These are phyloP conservation scores for Phymatocera aterrima DNA, from an alignment of 2,888 invertebrate species.

Conservation along the genomic window DNA sequence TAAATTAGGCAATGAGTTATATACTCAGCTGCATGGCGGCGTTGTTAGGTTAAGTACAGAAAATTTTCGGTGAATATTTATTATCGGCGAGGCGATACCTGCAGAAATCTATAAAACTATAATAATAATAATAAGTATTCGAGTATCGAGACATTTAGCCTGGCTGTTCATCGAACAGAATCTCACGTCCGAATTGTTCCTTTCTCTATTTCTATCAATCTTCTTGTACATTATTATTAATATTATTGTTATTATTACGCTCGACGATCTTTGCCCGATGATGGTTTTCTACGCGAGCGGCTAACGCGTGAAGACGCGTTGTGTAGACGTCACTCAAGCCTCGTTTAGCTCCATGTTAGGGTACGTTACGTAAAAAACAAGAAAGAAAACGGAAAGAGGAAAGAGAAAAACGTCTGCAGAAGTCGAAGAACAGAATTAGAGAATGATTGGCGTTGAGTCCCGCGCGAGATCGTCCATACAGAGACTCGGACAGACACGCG, in stretches of 20 bases:
- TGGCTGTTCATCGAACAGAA: too few relatives aligned
- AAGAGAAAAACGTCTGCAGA: not conserved
- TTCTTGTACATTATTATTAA: constrained; percentile 27
- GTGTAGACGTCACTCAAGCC: constrained; percentile 40
- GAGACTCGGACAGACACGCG: not conserved
- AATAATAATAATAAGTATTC: too few relatives aligned
- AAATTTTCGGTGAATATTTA: too few relatives aligned
- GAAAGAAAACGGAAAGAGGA: too few relatives aligned
- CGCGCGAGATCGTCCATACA: not conserved
- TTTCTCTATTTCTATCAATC: constrained; percentile 27
- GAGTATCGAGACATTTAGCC: too few relatives aligned
- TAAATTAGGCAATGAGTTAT: too few relatives aligned
- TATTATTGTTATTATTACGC: not conserved
- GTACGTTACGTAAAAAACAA: too few relatives aligned
- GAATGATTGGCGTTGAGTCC: constrained; percentile 38
- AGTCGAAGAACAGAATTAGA: constrained; percentile 14
- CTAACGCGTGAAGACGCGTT: constrained; percentile 12
- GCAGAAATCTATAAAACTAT: too few relatives aligned
- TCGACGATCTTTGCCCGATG: constrained; percentile 36
- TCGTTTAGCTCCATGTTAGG: constrained; percentile 39
- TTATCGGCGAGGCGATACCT: too few relatives aligned
- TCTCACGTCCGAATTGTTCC: too few relatives aligned
- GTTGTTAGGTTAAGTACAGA: too few relatives aligned
- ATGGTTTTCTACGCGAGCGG: not conserved
- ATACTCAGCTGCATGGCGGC: too few relatives aligned